Conservation (phyloP, 2,113 vertebrate genomes). For the Burhinus bistriatus region DNA sequence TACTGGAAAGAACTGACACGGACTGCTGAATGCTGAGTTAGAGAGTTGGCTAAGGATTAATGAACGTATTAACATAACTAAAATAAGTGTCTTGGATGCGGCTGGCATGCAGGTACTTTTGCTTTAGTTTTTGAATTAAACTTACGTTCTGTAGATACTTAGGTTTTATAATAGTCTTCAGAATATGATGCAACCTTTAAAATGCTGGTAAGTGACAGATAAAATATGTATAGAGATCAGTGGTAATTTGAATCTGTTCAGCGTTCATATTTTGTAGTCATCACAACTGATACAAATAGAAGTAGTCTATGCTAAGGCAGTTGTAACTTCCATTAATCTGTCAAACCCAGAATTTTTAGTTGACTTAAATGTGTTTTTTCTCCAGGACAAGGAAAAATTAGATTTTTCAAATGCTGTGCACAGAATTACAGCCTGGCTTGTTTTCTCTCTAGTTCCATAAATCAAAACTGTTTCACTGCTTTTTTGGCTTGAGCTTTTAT, state of each 20-base stretch:
- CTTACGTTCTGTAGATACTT: not conserved
- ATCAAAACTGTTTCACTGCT: not conserved
- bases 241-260: not conserved
- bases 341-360: not conserved
- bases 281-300: not conserved
- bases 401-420: not conserved
- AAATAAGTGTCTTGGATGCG: not conserved
- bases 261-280: not conserved
- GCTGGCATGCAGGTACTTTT: not conserved
- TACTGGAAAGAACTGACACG: not conserved
- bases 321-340: conserved; percentile 9
- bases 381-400: not conserved
- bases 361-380: not conserved
- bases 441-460: not conserved
- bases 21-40: not conserved
- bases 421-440: not conserved
- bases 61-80: not conserved
- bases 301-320: not conserved
- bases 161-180: not conserved
- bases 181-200: not conserved
- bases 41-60: not conserved
- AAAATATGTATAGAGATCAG: not conserved
- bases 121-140: not conserved
- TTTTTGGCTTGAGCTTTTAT: not conserved
- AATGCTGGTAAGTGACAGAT: not conserved